Evolutionary conservation across 2,113 vertebrate species (phyloP).

Genomic region (Sander vitreus): DNA sequence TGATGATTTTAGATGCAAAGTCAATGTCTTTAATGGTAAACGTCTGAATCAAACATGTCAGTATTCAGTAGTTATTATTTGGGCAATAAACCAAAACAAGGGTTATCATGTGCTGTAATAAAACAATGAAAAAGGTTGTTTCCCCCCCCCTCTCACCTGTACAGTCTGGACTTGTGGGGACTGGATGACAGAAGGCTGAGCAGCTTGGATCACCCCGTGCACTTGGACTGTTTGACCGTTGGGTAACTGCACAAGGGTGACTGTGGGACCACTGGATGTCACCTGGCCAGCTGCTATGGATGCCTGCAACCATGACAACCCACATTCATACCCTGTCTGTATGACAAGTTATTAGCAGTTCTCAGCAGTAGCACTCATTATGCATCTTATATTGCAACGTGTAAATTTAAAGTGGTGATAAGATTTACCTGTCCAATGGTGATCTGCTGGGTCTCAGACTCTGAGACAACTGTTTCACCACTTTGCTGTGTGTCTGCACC

Average conservation of each 20-base stretch:
- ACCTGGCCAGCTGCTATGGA: slow-evolving; percentile 93
- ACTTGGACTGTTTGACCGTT: slow-evolving; percentile 99
- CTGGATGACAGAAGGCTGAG: slow-evolving; percentile 98
- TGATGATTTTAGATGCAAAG: neutral
- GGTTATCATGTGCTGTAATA: neutral
- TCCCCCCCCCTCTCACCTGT: slow-evolving; percentile 93
- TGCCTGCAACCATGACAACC: slow-evolving; percentile 80
- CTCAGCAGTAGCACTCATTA: neutral
- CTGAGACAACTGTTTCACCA: slow-evolving; percentile 94
- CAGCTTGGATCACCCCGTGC: slow-evolving; percentile 98
- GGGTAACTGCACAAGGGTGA: slow-evolving; percentile 96
- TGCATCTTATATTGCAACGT: neutral
- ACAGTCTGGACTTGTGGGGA: slow-evolving; percentile 97
- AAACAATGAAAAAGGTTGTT: neutral
- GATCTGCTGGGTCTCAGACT: slow-evolving; percentile 96
- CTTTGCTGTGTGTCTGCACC: slow-evolving; percentile 97
- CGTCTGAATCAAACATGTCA: too few species aligned
- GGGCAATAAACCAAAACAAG: neutral
- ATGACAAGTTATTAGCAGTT: neutral
- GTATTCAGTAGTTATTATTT: neutral
- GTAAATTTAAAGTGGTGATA: neutral
- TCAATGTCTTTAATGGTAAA: neutral
- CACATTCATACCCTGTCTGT: neutral
- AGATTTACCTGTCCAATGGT: slow-evolving; percentile 93
- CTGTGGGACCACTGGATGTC: slow-evolving; percentile 91